These are phyloP conservation scores for Istiophorus platypterus DNA, from an alignment of 2,113 vertebrate species.

Conservation along the genomic window DNA sequence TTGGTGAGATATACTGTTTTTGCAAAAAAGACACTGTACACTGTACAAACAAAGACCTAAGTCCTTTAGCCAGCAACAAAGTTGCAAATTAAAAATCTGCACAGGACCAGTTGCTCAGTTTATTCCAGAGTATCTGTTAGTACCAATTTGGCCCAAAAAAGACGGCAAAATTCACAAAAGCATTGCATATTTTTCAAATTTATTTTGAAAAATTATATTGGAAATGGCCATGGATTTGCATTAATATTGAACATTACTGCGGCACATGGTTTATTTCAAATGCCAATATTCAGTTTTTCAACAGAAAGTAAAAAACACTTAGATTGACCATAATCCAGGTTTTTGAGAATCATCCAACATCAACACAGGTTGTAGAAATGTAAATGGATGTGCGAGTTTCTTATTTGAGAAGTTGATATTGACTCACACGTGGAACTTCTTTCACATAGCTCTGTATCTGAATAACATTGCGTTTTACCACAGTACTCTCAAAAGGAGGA, in stretches of 20 bases:
- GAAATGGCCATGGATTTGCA: too few species aligned
- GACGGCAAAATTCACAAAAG: too few species aligned
- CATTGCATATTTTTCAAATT: too few species aligned
- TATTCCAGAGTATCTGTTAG: background rate
- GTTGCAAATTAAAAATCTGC: too few species aligned
- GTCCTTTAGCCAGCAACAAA: too few species aligned
- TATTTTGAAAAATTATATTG: too few species aligned
- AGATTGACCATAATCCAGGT: background rate
- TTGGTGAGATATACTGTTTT: too few species aligned
- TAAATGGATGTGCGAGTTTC: background rate
- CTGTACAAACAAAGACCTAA: too few species aligned
- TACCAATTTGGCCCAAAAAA: background rate
- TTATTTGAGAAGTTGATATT: background rate
- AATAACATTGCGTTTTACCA: slow-evolving; percentile 35
- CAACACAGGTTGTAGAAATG: background rate
- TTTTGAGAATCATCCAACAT: background rate
- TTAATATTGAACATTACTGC: background rate
- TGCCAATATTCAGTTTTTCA: too few species aligned
- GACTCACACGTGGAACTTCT: background rate
- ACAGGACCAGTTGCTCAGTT: background rate
- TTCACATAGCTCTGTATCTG: background rate
- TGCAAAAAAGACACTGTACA: too few species aligned
- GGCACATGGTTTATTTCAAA: background rate
- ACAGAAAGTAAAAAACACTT: background rate
- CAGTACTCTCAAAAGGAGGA: slow-evolving; percentile 99